Evolutionary conservation across 2,888 invertebrate species (phyloP), one percentile per base, ranked within the genome.

Genomic region (Platerodrilus igneus): DNA sequence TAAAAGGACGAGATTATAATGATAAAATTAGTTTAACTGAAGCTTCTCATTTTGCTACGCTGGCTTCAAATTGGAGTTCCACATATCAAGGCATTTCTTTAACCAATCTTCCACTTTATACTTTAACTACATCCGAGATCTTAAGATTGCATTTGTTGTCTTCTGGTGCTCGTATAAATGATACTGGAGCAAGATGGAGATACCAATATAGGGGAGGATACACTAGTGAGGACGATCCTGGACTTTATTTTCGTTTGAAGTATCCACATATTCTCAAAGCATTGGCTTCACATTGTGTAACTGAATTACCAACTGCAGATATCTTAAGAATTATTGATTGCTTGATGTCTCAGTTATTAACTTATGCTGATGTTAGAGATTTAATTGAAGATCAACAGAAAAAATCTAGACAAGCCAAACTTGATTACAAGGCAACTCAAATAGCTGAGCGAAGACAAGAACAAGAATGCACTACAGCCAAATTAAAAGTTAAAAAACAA

Each of bases 101-200:
- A 23, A 79, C 82, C 52, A 81, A 88, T 56, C 70, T 95, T 40
- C 83, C 86, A 0, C 65, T 96, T 1, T 93, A 95, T 62, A 80
- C 88, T n/a, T 80, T 86, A 50, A 93, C 93, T 0, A 69, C 95
- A 31, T 86, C 87, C 4, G 97, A 97, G 72, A 80, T 96, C 6
- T 69, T 97, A n/a, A 78, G 96, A 52, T 57, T 83, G 33, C 85
- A 86, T 71, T 66, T 86, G 31, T 68, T 86, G 21, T 74, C 79
- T 10, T 87, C 88, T 1, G 90, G 90, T 2, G 79, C 84, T 1
- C 59, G 70, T 31, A 76, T 81, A 2, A 77, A 76, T 43, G 79
- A 79, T 30, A 77, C 75, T 33, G 78, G 81, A 34, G 78, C 81
- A 9, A 79, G 79, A 58, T 86, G 85, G 84, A 77, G 88, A 44